A percentile compares a stretch with the other conserved stretches of the same genome.
Evolutionary conservation across 2,888 invertebrate genomes (phyloP).

Genomic region (Xestia rhomboidea): DNA sequence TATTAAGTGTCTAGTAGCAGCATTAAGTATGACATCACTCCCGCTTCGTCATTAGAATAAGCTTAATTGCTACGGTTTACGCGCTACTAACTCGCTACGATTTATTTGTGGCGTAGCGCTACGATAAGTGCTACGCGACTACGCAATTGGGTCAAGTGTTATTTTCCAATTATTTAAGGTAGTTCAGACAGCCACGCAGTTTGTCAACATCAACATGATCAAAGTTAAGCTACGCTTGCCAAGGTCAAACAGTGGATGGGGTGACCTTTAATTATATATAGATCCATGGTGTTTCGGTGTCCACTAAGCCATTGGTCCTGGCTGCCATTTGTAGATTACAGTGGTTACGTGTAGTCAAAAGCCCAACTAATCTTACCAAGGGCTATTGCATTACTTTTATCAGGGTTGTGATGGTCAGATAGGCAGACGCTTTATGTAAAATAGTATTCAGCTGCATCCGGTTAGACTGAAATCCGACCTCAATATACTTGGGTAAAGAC

Average conservation of each 20-base stretch:
- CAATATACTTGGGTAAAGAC: background rate
- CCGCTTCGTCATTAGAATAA: slow-evolving; percentile 28
- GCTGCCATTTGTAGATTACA: background rate
- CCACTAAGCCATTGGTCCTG: background rate
- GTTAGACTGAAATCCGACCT: background rate
- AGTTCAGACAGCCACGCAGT: background rate
- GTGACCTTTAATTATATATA: background rate
- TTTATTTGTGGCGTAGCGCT: slow-evolving; percentile 32
- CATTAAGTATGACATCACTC: slow-evolving; percentile 27
- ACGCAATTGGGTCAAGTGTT: slow-evolving; percentile 39
- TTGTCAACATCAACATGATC: background rate
- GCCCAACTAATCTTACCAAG: background rate
- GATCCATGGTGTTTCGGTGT: background rate
- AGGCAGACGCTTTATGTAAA: background rate
- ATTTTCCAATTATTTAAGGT: background rate
- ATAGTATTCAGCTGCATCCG: background rate
- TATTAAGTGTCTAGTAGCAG: slow-evolving; percentile 10
- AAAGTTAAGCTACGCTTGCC: background rate
- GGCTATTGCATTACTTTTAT: background rate
- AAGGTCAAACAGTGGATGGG: background rate
- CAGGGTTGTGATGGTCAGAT: background rate
- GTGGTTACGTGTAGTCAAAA: background rate
- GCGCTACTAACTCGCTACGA: slow-evolving; percentile 48
- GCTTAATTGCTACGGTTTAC: slow-evolving; percentile 43
- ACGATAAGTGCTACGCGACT: slow-evolving; percentile 42